These are phyloP conservation scores for Laothoe populi DNA, from an alignment of 2,888 invertebrate species.

Conservation along the genomic window DNA sequence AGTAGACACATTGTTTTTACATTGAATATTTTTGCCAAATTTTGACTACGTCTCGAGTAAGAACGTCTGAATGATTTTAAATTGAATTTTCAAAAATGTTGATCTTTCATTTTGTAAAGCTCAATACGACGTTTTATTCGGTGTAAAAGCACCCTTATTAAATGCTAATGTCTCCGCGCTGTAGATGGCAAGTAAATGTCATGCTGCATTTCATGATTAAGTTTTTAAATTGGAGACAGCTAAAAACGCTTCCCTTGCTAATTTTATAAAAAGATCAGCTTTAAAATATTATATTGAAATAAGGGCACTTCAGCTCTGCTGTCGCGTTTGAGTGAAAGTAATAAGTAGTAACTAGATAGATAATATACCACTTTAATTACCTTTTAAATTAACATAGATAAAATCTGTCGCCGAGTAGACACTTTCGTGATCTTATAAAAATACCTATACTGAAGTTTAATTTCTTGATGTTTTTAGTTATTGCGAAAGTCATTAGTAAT, in stretches of 20 bases:
- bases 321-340: too few relatives aligned
- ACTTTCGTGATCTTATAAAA: neutral
- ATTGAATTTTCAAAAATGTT: too few relatives aligned
- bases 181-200: conserved; percentile 20
- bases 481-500: too few relatives aligned
- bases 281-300: neutral
- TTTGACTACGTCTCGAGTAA: too few relatives aligned
- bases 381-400: neutral
- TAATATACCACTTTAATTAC: conserved; percentile 12
- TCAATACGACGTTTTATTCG: neutral
- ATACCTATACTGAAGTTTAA: neutral
- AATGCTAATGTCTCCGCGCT: conserved; percentile 14
- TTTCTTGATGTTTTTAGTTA: too few relatives aligned
- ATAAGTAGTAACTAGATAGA: too few relatives aligned
- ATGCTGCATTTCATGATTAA: conserved; percentile 20
- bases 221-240: conserved; percentile 13
- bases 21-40: too few relatives aligned
- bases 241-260: neutral
- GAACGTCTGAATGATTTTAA: too few relatives aligned
- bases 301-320: conserved; percentile 1
- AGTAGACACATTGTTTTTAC: too few relatives aligned
- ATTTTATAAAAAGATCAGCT: neutral
- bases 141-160: conserved; percentile 20
- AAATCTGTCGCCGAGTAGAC: too few relatives aligned
- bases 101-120: neutral